These are phyloP conservation scores for Drosophila quinaria DNA, from an alignment of 2,888 invertebrate genomes.

Conservation along the genomic window DNA sequence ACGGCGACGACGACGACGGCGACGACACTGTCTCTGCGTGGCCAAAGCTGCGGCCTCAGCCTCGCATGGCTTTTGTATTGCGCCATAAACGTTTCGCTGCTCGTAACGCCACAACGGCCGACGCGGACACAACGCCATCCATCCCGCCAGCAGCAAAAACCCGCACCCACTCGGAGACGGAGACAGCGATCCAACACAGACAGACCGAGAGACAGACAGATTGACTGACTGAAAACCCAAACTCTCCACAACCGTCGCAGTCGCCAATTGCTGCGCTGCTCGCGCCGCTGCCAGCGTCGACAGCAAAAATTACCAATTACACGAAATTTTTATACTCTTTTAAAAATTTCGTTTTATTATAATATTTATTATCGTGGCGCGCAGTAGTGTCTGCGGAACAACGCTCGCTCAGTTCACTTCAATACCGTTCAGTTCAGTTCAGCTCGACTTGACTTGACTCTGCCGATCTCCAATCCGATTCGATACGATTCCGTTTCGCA, in stretches of 20 bases:
- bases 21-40: constrained; percentile 68
- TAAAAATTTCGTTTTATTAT: constrained; percentile 86
- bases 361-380: constrained; percentile 86
- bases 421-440: constrained; percentile 54
- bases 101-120: constrained; percentile 86
- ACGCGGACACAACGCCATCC: constrained; percentile 77
- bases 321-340: constrained; percentile 86
- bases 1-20: constrained; percentile 67
- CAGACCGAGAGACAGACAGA: constrained; percentile 37
- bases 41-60: constrained; percentile 71
- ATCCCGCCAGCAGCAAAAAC: constrained; percentile 49
- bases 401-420: constrained; percentile 57
- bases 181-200: constrained; percentile 54
- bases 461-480: constrained; percentile 51
- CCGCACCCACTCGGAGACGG: constrained; percentile 45
- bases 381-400: constrained; percentile 85
- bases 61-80: constrained; percentile 86
- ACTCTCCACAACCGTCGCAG: constrained; percentile 58
- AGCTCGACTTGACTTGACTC: constrained; percentile 41
- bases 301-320: constrained; percentile 85
- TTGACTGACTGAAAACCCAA: constrained; percentile 35
- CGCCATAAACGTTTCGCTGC: constrained; percentile 86
- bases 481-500: constrained; percentile 33
- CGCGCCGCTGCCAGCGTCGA: constrained; percentile 60
- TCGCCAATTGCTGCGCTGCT: constrained; percentile 56